Conservation (phyloP, 2,113 vertebrate species). For the Cettia cetti region DNA sequence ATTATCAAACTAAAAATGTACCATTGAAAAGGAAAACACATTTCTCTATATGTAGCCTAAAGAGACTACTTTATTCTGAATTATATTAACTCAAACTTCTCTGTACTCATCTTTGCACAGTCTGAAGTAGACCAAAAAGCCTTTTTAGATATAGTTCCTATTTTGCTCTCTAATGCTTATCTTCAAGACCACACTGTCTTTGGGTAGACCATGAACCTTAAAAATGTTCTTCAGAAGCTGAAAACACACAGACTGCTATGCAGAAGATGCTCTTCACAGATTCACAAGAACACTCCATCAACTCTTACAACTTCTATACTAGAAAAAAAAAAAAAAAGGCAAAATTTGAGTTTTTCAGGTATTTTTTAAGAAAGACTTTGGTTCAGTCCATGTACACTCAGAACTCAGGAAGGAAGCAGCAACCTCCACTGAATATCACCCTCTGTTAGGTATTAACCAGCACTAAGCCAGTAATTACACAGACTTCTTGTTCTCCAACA, state of each 20-base stretch:
- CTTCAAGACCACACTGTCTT: neutral
- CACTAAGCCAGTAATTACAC: neutral
- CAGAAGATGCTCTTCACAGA: neutral
- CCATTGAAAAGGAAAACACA: neutral
- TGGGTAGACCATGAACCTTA: neutral
- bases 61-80: neutral
- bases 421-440: neutral
- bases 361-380: neutral
- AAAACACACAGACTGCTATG: neutral
- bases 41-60: neutral
- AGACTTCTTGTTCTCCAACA: conserved; percentile 27
- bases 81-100: neutral
- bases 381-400: neutral
- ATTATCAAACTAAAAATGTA: neutral
- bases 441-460: conserved; percentile 32
- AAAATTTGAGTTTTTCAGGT: fast-evolving
- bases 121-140: neutral
- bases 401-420: neutral
- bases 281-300: neutral
- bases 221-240: neutral
- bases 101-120: neutral
- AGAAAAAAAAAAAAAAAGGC: neutral
- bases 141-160: neutral
- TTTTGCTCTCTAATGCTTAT: neutral
- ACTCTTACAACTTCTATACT: neutral